Base-by-base conservation (phyloP, 1,140 invertebrate genomes). In the Drosophila parvula region DNA sequence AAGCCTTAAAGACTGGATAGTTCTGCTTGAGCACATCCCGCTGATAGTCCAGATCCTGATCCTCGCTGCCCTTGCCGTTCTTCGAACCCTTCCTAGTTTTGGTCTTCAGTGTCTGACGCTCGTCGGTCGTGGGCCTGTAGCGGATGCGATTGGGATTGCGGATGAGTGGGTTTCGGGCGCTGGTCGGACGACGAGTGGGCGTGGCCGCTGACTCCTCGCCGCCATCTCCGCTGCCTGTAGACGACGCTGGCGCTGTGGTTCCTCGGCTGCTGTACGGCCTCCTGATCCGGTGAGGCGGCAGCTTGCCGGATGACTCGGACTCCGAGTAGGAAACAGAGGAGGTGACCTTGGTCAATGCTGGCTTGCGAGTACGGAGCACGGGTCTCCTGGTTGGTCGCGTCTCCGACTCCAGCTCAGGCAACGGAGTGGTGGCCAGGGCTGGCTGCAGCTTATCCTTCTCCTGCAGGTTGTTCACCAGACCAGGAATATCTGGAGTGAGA, bases 1-100 rank as follows among this genome's bases (percentile, higher is more conserved):
- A 53, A 4, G 70, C 70, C 58, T 84, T 91, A 30, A 92, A 90
- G 0, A 92, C 93, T 8, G 94, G 94, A 73, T 94, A 94, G 70
- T 94, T 94, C 79, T 94, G 94, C 76, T 94, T 94, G 11, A 94
- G 83, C 11, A 94, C 93, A 84, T 94, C 94, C 64, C 94, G 91
- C 86, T 94, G 94, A 78, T 94, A 94, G 5, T 94, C 94, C 67
- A 94, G 78, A 71, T 92, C 89, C 67, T 92, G 89, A 53, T 80
- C 82, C 44, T 82, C 78, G 22, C 43, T 59, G 0, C 69, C 79
- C 5, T 80, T 78, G 70, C 90, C 76, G 82, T 93, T 67, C 43
- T 90, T 90, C 0, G 68, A 68, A 4, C 74, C 62, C 53, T 78
- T 79, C 36, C 77, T 48, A 28, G 71, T 74, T 58, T 90, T 92